Conservation (phyloP, 2,888 invertebrate species). For the Folsomia candida region DNA sequence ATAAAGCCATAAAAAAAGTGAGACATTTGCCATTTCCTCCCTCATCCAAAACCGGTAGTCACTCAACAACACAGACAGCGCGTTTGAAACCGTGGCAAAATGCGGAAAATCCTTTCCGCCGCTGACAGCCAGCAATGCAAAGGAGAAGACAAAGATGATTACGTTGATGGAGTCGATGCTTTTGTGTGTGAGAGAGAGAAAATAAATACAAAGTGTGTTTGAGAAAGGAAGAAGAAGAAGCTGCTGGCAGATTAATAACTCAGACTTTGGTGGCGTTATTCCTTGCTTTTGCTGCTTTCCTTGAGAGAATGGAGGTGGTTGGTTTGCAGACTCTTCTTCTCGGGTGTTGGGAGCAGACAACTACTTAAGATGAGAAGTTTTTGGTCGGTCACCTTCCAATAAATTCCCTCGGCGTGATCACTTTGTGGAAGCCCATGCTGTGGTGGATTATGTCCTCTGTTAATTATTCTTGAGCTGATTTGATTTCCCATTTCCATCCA, state of each 20-base stretch:
- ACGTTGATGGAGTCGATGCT: not conserved
- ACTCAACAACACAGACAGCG: not conserved
- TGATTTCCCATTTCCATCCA: conserved; percentile 45
- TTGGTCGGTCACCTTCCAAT: conserved; percentile 51
- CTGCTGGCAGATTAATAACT: not conserved
- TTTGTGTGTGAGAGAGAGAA: not conserved
- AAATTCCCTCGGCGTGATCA: conserved; percentile 41
- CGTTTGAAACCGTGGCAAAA: not conserved
- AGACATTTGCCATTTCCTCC: not conserved
- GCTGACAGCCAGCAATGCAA: not conserved
- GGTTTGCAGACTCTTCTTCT: conserved; percentile 7
- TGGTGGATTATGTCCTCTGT: conserved; percentile 46
- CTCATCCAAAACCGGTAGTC: not conserved
- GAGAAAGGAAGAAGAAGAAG: not conserved
- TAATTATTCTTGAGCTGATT: conserved; percentile 48
- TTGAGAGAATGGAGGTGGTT: conserved; percentile 23
- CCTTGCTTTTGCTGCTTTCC: not conserved
- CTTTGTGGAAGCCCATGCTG: conserved; percentile 38
- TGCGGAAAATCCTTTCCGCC: not conserved
- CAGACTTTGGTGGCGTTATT: not conserved
- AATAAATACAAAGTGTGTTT: not conserved
- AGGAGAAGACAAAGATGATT: not conserved
- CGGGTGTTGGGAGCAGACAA: too few relatives aligned
- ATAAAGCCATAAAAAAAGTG: too few relatives aligned
- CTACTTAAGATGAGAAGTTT: conserved; percentile 17